Evolutionary conservation across 2,113 vertebrate genomes (phyloP).

Genomic region (Agapornis roseicollis): DNA sequence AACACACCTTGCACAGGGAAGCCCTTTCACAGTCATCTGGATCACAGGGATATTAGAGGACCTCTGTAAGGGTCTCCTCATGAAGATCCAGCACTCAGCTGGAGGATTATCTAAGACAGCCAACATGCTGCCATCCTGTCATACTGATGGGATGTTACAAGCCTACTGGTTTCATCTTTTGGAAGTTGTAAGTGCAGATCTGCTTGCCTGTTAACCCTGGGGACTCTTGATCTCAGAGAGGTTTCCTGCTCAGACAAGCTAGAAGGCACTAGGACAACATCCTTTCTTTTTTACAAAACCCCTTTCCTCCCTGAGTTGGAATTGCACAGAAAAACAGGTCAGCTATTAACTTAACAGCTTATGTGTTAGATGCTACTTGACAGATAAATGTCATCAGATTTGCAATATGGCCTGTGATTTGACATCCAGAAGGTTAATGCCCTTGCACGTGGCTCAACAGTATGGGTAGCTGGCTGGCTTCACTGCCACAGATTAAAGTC

Average conservation of each 20-base stretch:
- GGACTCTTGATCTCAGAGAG: background rate
- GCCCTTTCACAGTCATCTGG: background rate
- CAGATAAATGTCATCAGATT: background rate
- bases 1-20: background rate
- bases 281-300: background rate
- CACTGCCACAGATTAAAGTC: background rate
- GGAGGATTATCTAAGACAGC: background rate
- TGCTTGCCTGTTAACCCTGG: background rate
- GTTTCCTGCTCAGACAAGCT: background rate
- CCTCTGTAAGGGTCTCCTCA: background rate
- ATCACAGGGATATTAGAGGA: background rate
- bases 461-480: background rate
- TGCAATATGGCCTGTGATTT: background rate
- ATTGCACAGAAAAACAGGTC: background rate
- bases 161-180: background rate
- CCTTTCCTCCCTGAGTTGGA: background rate
- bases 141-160: background rate
- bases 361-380: background rate
- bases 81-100: background rate
- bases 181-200: background rate
- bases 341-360: background rate
- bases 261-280: background rate
- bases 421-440: background rate
- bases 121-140: background rate
- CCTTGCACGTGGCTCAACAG: fast-evolving